phyloP scores from a whole-genome alignment of 37 sponge, comb jelly and placozoan species.

The Oopsacas minuta region DNA sequence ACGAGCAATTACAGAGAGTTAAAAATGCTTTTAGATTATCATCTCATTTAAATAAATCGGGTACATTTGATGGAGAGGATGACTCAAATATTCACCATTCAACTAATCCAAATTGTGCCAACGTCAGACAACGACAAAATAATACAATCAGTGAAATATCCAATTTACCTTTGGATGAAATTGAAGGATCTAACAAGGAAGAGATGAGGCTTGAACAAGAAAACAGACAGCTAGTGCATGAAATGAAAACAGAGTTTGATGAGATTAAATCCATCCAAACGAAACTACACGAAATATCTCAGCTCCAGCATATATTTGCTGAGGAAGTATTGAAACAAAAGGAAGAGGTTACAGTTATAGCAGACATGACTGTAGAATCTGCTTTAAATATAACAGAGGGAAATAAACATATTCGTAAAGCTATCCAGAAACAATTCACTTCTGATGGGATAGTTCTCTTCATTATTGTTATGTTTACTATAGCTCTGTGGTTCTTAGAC shows the following conservation, averaged over 20 bases:
- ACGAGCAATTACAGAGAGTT: neutral
- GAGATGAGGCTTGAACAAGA: neutral
- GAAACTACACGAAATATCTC: neutral
- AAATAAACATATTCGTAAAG: neutral
- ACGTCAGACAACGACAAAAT: neutral
- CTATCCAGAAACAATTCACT: neutral
- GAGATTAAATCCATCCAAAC: neutral
- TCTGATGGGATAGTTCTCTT: neutral
- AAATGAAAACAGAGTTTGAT: conserved; percentile 13
- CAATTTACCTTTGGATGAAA: neutral
- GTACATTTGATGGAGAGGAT: neutral
- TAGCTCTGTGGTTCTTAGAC: neutral
- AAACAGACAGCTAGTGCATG: neutral
- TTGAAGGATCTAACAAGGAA: neutral
- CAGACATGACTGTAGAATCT: neutral
- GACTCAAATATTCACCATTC: neutral
- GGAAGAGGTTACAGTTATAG: neutral
- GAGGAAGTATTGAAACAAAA: conserved; percentile 2
- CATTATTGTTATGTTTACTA: conserved; percentile 2
- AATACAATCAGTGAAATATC: neutral
- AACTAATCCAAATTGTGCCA: too few species aligned
- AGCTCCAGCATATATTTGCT: conserved; percentile 1
- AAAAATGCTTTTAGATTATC: neutral
- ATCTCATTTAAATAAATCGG: neutral
- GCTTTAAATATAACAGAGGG: neutral